Evolutionary conservation across 2,888 invertebrate genomes (phyloP), one percentile per base, ranked within the genome.

Genomic region (Nomada hirtipes): DNA sequence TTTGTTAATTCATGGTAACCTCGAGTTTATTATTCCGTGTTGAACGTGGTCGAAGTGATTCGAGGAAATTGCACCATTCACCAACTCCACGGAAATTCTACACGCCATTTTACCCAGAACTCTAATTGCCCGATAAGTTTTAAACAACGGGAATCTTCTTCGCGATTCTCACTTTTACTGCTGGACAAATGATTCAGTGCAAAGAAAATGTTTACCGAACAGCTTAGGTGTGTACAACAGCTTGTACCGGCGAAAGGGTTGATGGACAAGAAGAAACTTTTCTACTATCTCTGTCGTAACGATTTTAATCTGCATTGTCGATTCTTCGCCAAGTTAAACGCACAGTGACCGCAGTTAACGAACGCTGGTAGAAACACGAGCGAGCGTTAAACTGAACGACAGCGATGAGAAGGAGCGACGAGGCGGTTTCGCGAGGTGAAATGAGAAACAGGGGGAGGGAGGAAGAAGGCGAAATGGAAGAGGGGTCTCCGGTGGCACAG

Each of bases 401-500:
- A 47, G 52, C 61, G 47, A 64, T n/a, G 42, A 69, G 71, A 59
- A 69, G 50, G 65, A 73, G 50, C 60, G 20, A 29, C 53, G 70
- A 50, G 55, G 55, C 44, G 26, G 44, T 44, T 72, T 50, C 23
- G n/a, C 36, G 60, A 1, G 60, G 57, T 10, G 85, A 78, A 82
- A 82, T 75, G 75, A 67, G 73, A 42, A 29, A 73, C 74, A 71
- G 79, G 50, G 64, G 73, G 47, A 50, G 53, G 57, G 20, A 60
- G 47, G 78, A 50, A 26, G 63, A 36, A 1, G 71, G 64, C 50
- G 29, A 23, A 23, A 47, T 64, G 20, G 52, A 18, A 29, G 26
- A 18, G 53, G 42, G 20, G 68, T 18, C 60, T 47, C 44, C 18
- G 73, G 71, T 63, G 70, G 79, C 26, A 64, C 75, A 59, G 84